Conservation (phyloP, 2,888 invertebrate species). For the Scelioninae gen. 1 region DNA sequence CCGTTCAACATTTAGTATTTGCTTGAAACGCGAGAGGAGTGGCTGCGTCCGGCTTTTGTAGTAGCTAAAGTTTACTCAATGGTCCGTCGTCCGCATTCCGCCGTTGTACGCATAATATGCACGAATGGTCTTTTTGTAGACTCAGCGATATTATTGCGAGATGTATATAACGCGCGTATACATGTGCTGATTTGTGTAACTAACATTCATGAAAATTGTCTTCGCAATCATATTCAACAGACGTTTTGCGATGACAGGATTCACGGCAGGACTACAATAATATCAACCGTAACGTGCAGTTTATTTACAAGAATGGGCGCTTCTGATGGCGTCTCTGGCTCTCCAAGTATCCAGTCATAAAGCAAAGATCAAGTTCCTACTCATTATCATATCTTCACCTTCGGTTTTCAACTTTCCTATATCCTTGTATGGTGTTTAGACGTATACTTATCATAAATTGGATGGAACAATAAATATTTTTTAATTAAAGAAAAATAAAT, state of each 20-base stretch:
- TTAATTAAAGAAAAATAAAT: background rate
- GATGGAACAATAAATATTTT: background rate
- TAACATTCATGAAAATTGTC: conserved; percentile 72
- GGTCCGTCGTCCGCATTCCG: conserved; percentile 67
- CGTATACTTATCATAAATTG: background rate
- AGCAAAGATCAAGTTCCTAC: conserved; percentile 66
- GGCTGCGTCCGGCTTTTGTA: conserved; percentile 76
- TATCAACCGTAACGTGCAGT: conserved; percentile 72
- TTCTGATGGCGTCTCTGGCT: conserved; percentile 82
- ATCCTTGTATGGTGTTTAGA: background rate
- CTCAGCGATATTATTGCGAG: conserved; percentile 75
- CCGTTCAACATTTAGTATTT: conserved; percentile 78
- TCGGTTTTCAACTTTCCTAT: conserved; percentile 12
- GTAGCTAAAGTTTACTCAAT: conserved; percentile 74
- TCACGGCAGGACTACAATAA: conserved; percentile 79
- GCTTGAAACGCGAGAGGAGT: conserved; percentile 76
- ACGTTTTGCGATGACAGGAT: conserved; percentile 66
- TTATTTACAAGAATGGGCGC: conserved; percentile 79
- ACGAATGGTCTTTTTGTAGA: conserved; percentile 72
- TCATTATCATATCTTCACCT: conserved; percentile 27
- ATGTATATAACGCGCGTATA: conserved; percentile 56
- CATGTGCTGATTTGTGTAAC: conserved; percentile 68
- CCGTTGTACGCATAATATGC: conserved; percentile 74
- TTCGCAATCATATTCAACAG: conserved; percentile 70
- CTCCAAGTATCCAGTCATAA: conserved; percentile 75